Base-by-base conservation (phyloP, 2,888 invertebrate species). In the Baronia brevicornis region DNA sequence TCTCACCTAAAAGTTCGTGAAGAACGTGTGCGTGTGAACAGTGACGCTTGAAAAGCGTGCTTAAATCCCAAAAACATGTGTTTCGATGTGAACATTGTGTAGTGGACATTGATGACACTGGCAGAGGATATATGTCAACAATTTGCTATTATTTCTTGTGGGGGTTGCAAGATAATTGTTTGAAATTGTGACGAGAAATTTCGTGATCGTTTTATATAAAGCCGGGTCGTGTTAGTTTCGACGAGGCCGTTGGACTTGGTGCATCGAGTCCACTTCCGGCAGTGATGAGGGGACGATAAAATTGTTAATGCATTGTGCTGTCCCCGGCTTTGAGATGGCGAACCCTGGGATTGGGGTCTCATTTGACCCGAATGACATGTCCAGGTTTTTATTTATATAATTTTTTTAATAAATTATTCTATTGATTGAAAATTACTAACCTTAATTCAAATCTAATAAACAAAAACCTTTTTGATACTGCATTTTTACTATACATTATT, bases 361-460 rank as follows among this genome's bases (percentile, higher is more conserved):
- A 34, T 91, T 91, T 68, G 90, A 91, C 74, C 89, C 89, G 48
- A 87, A 87, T 78, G 90, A 90, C 60, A 88, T 86, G 79, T 85
- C 86, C 70, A 89, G 89, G 90, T 77, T 48, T 44, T 10, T 5
- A 2, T 26, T 28, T 13, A 28, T 19, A 17, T 17, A 20, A 26
- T 5, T 14, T 18, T 33, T 17, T 13, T 7, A 28, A 10, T 15
- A 15, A 26, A 28, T 36, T 34, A 18, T 12, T 8, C 1, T 24
- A 14, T 4, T 4, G 21, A n/a, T 21, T 21, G 4, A 21, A 4
- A 21, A 4, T 21, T 21, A 5, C 8, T 4, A 21, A 21, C n/a
- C n/a, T n/a, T n/a, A n/a, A n/a, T n/a, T n/a, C n/a, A n/a, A n/a
- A n/a, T n/a, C n/a, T n/a, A n/a, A n/a, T n/a, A n/a, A n/a, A n/a